Conservation (phyloP, 2,113 vertebrate species). For the Xiphophorus hellerii region DNA sequence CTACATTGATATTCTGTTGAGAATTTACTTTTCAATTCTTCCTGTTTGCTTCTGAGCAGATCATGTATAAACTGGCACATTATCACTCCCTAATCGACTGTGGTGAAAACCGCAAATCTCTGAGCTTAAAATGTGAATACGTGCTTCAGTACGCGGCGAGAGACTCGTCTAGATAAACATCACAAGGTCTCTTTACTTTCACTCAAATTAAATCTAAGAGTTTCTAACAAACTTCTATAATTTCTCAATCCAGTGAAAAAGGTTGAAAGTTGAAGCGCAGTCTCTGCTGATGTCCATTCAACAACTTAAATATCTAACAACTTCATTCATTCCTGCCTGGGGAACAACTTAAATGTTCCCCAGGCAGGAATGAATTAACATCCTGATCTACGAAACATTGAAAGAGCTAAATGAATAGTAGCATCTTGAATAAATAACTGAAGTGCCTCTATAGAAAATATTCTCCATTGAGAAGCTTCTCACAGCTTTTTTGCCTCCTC, state of each 20-base stretch:
- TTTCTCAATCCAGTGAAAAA: not conserved
- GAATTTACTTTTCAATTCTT: not conserved
- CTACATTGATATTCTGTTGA: not conserved
- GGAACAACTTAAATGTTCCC: too few relatives aligned
- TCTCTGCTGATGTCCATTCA: not conserved
- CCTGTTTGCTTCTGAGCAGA: not conserved
- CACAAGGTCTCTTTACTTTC: not conserved
- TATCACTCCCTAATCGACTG: not conserved
- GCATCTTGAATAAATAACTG: too few relatives aligned
- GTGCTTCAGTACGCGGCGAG: too few relatives aligned
- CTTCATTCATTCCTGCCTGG: too few relatives aligned
- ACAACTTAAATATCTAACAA: not conserved
- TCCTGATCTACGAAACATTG: not conserved
- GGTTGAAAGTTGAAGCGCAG: not conserved
- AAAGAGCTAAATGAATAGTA: too few relatives aligned
- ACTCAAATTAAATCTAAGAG: too few relatives aligned
- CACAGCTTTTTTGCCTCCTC: too few relatives aligned
- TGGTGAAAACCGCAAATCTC: not conserved
- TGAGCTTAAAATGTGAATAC: not conserved
- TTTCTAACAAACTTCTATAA: too few relatives aligned
- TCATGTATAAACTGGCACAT: not conserved
- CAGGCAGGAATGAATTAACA: not conserved
- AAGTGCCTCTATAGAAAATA: too few relatives aligned
- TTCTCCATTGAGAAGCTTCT: too few relatives aligned
- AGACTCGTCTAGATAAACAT: not conserved